phyloP scores from a whole-genome alignment of 2,888 invertebrate species.

The Allygus modestus region DNA sequence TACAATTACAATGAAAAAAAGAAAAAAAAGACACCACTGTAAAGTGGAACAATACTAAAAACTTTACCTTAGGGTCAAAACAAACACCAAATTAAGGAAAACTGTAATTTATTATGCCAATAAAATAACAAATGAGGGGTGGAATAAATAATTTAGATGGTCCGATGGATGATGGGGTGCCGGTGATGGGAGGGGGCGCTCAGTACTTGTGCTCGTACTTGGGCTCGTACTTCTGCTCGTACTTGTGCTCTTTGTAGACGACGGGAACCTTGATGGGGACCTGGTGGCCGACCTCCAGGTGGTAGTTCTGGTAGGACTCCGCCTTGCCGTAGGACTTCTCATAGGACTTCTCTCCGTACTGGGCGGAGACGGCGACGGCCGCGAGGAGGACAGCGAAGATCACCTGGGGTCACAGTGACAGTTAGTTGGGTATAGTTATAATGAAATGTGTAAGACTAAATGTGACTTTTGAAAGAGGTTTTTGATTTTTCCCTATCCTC shows the following conservation, averaged over 20 bases:
- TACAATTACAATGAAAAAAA: too few relatives aligned
- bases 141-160: conserved; percentile 40
- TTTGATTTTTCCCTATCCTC: too few relatives aligned
- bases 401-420: neutral
- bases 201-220: neutral
- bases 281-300: conserved; percentile 44
- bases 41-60: too few relatives aligned
- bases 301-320: conserved; percentile 41
- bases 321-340: conserved; percentile 39
- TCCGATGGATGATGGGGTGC: conserved; percentile 1
- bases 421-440: too few relatives aligned
- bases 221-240: conserved; percentile 16
- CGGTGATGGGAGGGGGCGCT: neutral
- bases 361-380: conserved; percentile 35
- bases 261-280: conserved; percentile 23
- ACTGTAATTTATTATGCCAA: conserved; percentile 32
- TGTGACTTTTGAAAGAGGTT: too few relatives aligned
- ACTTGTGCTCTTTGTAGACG: neutral
- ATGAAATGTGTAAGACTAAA: too few relatives aligned
- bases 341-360: conserved; percentile 9
- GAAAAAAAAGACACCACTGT: too few relatives aligned
- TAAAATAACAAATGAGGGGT: neutral
- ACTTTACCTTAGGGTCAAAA: too few relatives aligned
- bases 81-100: neutral
- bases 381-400: conserved; percentile 28